Base-by-base conservation (phyloP, 2,888 invertebrate genomes). In the Ctenicera cuprea region DNA sequence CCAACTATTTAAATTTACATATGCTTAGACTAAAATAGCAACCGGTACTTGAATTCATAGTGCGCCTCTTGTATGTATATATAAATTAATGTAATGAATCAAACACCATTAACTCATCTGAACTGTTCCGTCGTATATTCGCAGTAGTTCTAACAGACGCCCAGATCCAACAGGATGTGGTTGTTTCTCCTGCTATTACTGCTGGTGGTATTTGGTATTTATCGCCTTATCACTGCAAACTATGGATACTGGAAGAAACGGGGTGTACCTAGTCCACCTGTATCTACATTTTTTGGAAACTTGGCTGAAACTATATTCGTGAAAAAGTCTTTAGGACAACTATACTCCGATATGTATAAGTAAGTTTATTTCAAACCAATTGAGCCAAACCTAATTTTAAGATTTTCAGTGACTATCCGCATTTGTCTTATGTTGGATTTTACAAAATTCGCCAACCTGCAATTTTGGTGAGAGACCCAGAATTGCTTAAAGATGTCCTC, bases 381-480 rank as follows among this genome's bases (percentile, higher is more conserved):
- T 54, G 1, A 41, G 12, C 37, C 22, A n/a, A 26, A n/a, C 84
- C 0, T 83, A 11, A 57, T 45, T 38, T 50, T 50, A 33, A 33
- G 14, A 33, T 62, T 77, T 71, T 41, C 66, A 86, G 86, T 16
- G 70, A 82, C 59, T 85, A 83, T 70, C 76, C 82, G 26, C 79
- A 82, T n/a, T 79, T 79, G 33, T 80, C 83, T 9, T 83, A 85
- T 45, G 83, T 86, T 26, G 88, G 87, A 4, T 80, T 83, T 18
- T 87, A 83, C 77, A 84, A 83, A 76, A 74, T 82, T 3, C 70
- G 77, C 7, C 75, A 78, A 16, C 87, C 87, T 2, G 73, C 76
- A 9, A 62, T 87, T 5, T 43, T 87, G 4, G 72, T 86, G 2
- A 75, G 84, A 50, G 86, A 86, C 78, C 81, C 85, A 12, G 86